Conservation (phyloP, 2,888 invertebrate genomes). For the Oxycera nigricornis region DNA sequence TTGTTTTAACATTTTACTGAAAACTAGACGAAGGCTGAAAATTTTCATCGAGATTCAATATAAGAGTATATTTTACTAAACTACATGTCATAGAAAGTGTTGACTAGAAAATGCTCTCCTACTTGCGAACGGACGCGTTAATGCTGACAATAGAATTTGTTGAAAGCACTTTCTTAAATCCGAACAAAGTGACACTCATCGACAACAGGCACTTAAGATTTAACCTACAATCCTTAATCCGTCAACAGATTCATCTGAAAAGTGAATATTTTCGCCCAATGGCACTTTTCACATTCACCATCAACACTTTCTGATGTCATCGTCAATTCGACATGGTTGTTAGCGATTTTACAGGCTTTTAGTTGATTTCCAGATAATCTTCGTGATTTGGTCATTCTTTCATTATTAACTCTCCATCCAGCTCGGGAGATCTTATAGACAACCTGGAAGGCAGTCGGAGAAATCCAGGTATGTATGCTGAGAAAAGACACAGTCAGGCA, state of each 20-base stretch:
- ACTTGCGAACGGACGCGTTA: no score
- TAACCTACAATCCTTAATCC: not conserved
- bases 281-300: not conserved
- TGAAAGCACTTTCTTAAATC: no score
- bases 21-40: no score
- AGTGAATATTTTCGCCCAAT: not conserved
- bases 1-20: no score
- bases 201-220: no score
- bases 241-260: not conserved
- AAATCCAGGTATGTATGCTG: not conserved
- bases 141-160: no score
- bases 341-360: not conserved
- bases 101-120: no score
- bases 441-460: not conserved
- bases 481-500: not conserved
- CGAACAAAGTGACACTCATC: no score
- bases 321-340: not conserved
- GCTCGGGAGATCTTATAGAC: not conserved
- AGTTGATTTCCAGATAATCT: not conserved
- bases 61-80: no score
- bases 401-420: not conserved
- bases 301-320: slow-evolving; percentile 6
- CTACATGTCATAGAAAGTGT: no score
- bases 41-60: no score
- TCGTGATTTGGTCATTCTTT: not conserved